These are phyloP conservation scores for Chrysocyon brachyurus DNA, from an alignment of 2,797 vertebrate species.

Conservation along the genomic window DNA sequence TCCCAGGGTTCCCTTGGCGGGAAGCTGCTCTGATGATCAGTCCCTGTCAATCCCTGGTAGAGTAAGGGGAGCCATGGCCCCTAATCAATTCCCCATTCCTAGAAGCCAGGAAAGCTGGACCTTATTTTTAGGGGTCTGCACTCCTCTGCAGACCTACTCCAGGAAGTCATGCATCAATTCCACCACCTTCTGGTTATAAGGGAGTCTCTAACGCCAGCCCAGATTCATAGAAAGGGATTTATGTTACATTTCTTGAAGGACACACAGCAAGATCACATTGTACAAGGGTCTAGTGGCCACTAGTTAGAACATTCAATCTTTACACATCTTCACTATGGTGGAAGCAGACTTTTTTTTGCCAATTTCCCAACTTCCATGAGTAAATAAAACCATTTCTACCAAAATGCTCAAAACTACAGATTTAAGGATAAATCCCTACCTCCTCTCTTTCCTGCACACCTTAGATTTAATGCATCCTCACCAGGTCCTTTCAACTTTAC, in stretches of 20 bases:
- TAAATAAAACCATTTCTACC: constrained; percentile 16
- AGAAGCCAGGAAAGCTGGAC: neutral
- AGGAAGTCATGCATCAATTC: neutral
- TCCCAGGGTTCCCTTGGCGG: neutral
- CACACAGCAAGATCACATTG: neutral
- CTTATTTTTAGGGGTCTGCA: neutral
- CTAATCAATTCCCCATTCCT: neutral
- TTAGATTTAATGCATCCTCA: neutral
- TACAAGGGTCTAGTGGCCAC: neutral
- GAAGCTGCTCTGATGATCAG: neutral
- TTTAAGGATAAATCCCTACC: neutral
- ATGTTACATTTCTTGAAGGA: neutral
- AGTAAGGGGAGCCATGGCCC: neutral
- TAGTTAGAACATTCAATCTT: neutral
- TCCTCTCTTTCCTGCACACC: neutral
- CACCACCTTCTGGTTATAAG: neutral
- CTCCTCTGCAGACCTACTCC: neutral
- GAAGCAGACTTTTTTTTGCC: neutral
- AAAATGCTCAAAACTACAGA: neutral
- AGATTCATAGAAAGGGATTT: neutral
- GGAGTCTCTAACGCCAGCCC: neutral
- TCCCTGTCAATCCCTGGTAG: neutral
- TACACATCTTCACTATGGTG: neutral
- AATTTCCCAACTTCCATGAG: neutral
- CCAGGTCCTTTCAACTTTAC: neutral